Evolutionary conservation across 64 coral and sea anemone genomes (phyloP), one percentile per base, ranked within the genome.

Genomic region (Hydrozoanthus tunicans): DNA sequence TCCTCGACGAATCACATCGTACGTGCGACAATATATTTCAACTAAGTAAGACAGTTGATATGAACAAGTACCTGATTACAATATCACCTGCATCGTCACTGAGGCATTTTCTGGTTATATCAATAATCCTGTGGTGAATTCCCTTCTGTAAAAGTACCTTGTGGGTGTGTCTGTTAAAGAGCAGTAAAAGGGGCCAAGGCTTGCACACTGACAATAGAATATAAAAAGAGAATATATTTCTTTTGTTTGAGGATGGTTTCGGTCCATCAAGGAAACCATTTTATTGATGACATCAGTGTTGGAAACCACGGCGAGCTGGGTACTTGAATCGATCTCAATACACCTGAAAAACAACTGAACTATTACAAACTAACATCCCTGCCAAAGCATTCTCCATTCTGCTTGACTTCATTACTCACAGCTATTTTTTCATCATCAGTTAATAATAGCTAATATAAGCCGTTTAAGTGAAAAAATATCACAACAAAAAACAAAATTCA

Each of bases 201-300:
- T 58, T 24, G 93, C 93, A 14, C 74, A 81, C 88, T 94, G 88
- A 65, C 88, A 91, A 6, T 79, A 90, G 59, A 91, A 94, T 43
- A 43, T 43, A 43, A 43, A 43, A 51, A 91, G 61, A 5, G 93
- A 79, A 66, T 94, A 94, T n/a, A 82, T 73, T 60, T 88, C 93
- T 78, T 4, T 27, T 26, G 69, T 56, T 53, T 90, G 79, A 12
- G 93, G 90, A 53, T 62, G 79, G 24, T 57, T 3, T 20, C 80
- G 79, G 20, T 91, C 89, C 82, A 91, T 94, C 72, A 76, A 51
- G 4, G 27, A 0, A 51, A 51, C 32, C 72, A 76, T 76, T 76
- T 76, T 76, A 10, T 51, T 53, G 8, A 76, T 76, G 72, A 27
- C 72, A 3, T 76, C 5, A 52, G 72, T 52, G 26, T 76, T 76